Evolutionary conservation across 2,888 invertebrate species (phyloP), one percentile per base, ranked within the genome.

Genomic region (Helleia helle): DNA sequence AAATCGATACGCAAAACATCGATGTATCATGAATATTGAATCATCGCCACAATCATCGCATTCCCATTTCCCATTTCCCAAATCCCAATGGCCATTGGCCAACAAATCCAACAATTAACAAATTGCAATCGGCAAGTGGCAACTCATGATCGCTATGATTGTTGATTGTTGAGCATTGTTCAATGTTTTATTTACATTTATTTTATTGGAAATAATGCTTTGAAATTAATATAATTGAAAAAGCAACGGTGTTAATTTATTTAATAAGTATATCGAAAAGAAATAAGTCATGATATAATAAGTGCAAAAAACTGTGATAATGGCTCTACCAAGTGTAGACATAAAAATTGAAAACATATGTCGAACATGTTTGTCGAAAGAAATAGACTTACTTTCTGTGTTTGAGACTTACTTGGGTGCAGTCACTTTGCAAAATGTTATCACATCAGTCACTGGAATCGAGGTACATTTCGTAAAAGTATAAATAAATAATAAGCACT

Each of bases 281-380:
- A 12, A 24, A 9, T n/a, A 12, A 34, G 18, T 13, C 6, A 22
- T 9, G 8, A 4, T n/a, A 15, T 26, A 26, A 13, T 8, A 12
- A 7, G 28, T n/a, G 5, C 27, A 14, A 15, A 2, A 8, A 7
- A 11, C 3, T 26, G 12, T 8, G 28, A 30, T 26, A 24, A 50
- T 48, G 50, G 41, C 48, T 6, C 29, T 42, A 28, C 18, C 15
- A 39, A 54, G 48, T 40, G 47, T 52, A 9, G 58, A 61, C 54
- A 61, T 74, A 41, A 71, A 71, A 58, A 57, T 64, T 47, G 73
- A 74, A 57, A 56, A 70, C 42, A 44, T 80, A 36, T 83, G 83
- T 51, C 61, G 83, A 42, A 81, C 81, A n/a, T 83, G 83, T 57
- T 58, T 84, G 48, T 59, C 68, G 2, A 74, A 72, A 56, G 75